Evolutionary conservation across 2,113 vertebrate species (phyloP), one percentile per base, ranked within the genome.

Genomic region (Struthidea cinerea): DNA sequence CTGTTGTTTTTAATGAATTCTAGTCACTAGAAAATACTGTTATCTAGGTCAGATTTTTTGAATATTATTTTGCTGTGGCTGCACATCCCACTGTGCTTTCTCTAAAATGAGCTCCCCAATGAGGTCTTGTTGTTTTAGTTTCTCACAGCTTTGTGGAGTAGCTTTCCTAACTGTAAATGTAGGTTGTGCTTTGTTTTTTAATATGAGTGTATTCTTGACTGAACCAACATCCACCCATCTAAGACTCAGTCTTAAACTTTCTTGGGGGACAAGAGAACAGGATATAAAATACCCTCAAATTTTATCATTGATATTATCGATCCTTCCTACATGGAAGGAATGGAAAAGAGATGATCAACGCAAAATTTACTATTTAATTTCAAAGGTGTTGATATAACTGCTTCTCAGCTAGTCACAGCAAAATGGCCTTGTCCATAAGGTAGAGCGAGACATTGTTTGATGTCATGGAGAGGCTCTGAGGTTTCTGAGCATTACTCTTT

Each of bases 21-120:
- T 86, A 89, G 76, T 92, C 52, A 81, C 83, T 93, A 60, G 67
- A 83, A 96, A 89, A 92, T 88, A 71, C 16, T 77, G 76, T 86
- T 96, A 97, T 96, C 60, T 97, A 94, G 96, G 96, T 96, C 93
- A 94, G 32, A 79, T 81, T 94, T 94, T 92, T 76, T 64, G 22
- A 95, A 65, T 96, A 87, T 84, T 92, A 52, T 90, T 97, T 93
- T 79, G 76, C 86, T 79, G n/a, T 90, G 60, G 28, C n/a, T 90
- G 27, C 2, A 2, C 57, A 73, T 86, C 86, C 93, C 21, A 11
- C 88, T 95, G 88, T 87, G 88, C 52, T 68, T 79, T 92, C 73
- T 90, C 80, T 92, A 92, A 94, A 93, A 95, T 79, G 83, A 97
- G 69, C 28, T 96, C 83, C 84, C 65, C 73, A 61, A 55, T 92